Base-by-base conservation (phyloP, 2,113 vertebrate species). In the Acrocephalus arundinaceus region DNA sequence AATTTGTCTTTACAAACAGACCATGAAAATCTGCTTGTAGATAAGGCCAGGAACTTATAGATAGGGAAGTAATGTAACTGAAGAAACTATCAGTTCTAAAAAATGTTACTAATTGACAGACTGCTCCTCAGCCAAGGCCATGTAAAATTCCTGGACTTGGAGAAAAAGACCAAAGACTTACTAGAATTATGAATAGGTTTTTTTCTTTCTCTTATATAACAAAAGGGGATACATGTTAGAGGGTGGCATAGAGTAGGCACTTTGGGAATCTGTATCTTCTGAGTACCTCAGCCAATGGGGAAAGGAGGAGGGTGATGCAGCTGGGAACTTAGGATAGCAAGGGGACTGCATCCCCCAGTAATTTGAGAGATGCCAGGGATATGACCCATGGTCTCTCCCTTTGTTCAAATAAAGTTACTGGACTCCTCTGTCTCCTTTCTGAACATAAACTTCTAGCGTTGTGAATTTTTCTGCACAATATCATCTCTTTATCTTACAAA, bases 221-320 rank as follows among this genome's bases (percentile, higher is more conserved):
- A 59, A 68, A 68, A 45, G 6, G 2, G 5, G 7, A 43, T 30
- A 30, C 22, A 10, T 51, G 31, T 52, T 52, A 52, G 45, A 45
- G 31, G 2, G 31, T 35, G 9, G 11, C 9, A 51, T 3, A 25
- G 54, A 51, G 21, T 4, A 33, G 46, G 22, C 0, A 0, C 7
- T 86, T 68, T 0, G 0, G 11, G 27, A 61, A 61, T 9, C 37
- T 68, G 22, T 27, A 27, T 22, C 33, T 77, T 77, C 27, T 7
- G 1, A 22, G 21, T 37, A 68, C 8, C 18, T 61, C 37, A 68
- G 37, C 6, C 27, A n/a, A 3, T 8, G 19, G 12, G 51, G n/a
- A 66, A 66, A n/a, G 15, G 19, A 85, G n/a, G 51, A 74, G 30
- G 28, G 14, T 48, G 49, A 65, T 46, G 22, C 2, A 2, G 28